phyloP scores from a whole-genome alignment of 2,797 vertebrate species.

The Dendrocincla tyrannina region DNA sequence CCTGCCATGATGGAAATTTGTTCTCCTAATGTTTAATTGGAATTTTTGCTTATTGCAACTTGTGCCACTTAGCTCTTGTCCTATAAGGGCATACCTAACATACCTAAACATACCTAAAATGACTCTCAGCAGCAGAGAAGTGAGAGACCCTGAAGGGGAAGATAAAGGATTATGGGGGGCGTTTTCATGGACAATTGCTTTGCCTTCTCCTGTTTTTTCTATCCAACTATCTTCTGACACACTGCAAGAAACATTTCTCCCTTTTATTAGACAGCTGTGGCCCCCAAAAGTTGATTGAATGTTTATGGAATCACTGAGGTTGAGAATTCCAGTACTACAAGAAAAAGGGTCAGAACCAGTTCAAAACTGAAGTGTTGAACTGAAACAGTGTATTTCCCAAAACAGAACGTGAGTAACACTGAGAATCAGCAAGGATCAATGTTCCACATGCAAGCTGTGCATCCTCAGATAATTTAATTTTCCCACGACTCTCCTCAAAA shows the following conservation, averaged over 20 bases:
- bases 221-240: not conserved
- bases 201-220: not conserved
- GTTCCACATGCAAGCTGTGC: not conserved
- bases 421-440: not conserved
- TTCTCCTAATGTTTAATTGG: not conserved
- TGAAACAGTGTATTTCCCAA: not conserved
- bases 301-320: not conserved
- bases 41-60: not conserved
- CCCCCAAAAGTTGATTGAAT: not conserved
- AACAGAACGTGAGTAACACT: not conserved
- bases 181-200: not conserved
- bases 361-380: slow-evolving; percentile 33
- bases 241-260: not conserved
- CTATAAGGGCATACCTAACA: not conserved
- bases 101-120: not conserved
- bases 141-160: not conserved
- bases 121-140: not conserved
- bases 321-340: not conserved
- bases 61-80: not conserved
- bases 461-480: slow-evolving; percentile 37
- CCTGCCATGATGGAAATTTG: not conserved
- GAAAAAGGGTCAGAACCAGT: slow-evolving; percentile 15
- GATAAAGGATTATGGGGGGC: not conserved
- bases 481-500: slow-evolving; percentile 20
- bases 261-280: not conserved